phyloP scores from a whole-genome alignment of 92 coral and sea anemone genomes.

The Zoanthus solanderi region DNA sequence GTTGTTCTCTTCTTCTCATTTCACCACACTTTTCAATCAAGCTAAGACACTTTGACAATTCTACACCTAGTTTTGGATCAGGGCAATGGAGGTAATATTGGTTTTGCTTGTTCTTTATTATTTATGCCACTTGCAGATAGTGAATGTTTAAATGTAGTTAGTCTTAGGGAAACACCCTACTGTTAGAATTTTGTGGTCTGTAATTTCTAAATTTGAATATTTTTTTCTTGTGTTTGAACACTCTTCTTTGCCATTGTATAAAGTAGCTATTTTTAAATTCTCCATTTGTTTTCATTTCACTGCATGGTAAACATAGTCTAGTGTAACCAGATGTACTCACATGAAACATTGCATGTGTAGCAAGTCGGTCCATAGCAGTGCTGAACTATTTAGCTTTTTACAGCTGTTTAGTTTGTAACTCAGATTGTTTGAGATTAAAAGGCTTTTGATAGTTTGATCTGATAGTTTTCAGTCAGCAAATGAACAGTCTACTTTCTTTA shows the following conservation, averaged over 20 bases:
- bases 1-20: conserved; percentile 2
- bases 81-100: conserved; percentile 47
- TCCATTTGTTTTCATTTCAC: neutral
- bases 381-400: neutral
- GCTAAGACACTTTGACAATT: conserved; percentile 32
- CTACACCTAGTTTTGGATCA: conserved; percentile 36
- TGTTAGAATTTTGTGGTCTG: neutral
- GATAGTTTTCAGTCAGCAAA: neutral
- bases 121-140: conserved; percentile 39
- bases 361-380: neutral
- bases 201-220: neutral
- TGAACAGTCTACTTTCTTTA: neutral
- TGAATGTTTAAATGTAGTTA: neutral
- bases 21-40: neutral
- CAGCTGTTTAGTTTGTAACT: neutral
- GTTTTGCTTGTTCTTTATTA: conserved; percentile 3
- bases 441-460: neutral
- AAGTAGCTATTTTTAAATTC: neutral
- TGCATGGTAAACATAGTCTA: neutral
- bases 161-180: conserved; percentile 28
- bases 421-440: neutral
- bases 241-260: neutral
- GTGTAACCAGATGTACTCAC: conserved; percentile 6
- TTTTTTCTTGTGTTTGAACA: neutral
- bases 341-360: neutral